These are phyloP conservation scores for Drosophila recens DNA, from an alignment of 2,888 invertebrate genomes.

Conservation along the genomic window DNA sequence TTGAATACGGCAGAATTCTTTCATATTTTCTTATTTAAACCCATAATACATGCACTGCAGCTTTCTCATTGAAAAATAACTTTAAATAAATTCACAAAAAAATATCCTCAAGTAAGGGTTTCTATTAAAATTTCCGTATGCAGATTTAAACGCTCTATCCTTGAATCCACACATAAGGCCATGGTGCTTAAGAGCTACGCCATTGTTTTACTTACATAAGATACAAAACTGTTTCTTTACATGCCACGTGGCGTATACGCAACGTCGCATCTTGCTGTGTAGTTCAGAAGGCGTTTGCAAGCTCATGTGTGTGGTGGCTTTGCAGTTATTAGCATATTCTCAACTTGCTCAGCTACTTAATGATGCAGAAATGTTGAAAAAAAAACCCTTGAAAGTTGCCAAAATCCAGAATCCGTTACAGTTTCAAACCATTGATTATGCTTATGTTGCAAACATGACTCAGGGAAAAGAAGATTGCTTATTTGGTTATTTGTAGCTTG, in stretches of 20 bases:
- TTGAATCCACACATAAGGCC: slow-evolving; percentile 17
- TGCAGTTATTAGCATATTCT: slow-evolving; percentile 57
- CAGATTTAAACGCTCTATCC: slow-evolving; percentile 30
- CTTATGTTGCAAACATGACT: slow-evolving; percentile 29
- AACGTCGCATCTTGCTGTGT: slow-evolving; percentile 22
- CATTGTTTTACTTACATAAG: slow-evolving; percentile 19
- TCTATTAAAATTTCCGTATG: slow-evolving; percentile 7
- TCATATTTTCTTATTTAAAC: neutral
- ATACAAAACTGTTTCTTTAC: slow-evolving; percentile 12
- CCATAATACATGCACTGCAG: neutral
- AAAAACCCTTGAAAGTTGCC: slow-evolving; percentile 10
- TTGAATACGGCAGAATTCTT: neutral
- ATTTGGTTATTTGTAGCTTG: slow-evolving; percentile 38
- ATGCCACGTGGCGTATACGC: slow-evolving; percentile 30
- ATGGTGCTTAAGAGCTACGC: slow-evolving; percentile 22
- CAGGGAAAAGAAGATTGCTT: slow-evolving; percentile 35
- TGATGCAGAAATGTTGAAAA: slow-evolving; percentile 56
- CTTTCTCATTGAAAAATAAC: neutral
- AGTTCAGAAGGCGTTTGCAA: slow-evolving; percentile 10
- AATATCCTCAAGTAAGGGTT: neutral
- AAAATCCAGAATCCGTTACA: slow-evolving; percentile 39
- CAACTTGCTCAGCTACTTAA: slow-evolving; percentile 60
- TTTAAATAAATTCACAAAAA: neutral
- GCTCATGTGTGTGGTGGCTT: slow-evolving; percentile 26
- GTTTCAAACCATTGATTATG: slow-evolving; percentile 58